Evolutionary conservation across 2,113 vertebrate genomes (phyloP).

Genomic region (Xenopus laevis): DNA sequence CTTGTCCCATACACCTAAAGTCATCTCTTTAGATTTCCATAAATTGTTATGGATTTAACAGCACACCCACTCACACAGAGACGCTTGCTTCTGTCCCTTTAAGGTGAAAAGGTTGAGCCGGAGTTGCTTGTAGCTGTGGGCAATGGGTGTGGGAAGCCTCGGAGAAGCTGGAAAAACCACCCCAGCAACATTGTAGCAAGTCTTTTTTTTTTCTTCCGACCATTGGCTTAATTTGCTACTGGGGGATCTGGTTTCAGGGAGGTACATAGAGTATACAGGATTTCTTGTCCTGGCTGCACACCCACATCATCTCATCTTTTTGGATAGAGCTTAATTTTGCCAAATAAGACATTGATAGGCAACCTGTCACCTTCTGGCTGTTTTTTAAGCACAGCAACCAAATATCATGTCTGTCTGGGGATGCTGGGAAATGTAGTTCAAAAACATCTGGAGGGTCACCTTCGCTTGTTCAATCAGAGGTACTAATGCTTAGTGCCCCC

Average conservation of each 20-base stretch:
- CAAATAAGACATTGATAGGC: not conserved
- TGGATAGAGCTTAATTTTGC: too few relatives aligned
- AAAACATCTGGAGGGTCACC: too few relatives aligned
- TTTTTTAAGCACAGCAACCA: too few relatives aligned
- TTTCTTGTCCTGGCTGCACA: not conserved
- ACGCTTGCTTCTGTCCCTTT: not conserved
- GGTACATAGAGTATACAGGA: not conserved
- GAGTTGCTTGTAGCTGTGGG: not conserved
- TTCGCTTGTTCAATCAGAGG: too few relatives aligned
- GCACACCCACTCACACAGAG: not conserved
- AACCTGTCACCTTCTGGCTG: not conserved
- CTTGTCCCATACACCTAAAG: too few relatives aligned
- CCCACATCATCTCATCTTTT: not conserved
- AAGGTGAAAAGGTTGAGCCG: not conserved
- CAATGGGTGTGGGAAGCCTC: not conserved
- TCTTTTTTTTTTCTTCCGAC: not conserved
- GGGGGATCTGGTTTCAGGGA: not conserved
- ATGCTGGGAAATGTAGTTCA: too few relatives aligned
- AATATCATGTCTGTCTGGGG: too few relatives aligned
- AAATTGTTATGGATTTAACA: not conserved
- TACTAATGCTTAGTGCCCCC: too few relatives aligned
- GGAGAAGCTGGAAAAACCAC: not conserved
- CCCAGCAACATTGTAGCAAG: not conserved
- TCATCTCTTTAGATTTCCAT: too few relatives aligned
- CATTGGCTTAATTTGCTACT: not conserved